Conservation (phyloP, 1,140 invertebrate species). For the Gonatopus flavifemur region DNA sequence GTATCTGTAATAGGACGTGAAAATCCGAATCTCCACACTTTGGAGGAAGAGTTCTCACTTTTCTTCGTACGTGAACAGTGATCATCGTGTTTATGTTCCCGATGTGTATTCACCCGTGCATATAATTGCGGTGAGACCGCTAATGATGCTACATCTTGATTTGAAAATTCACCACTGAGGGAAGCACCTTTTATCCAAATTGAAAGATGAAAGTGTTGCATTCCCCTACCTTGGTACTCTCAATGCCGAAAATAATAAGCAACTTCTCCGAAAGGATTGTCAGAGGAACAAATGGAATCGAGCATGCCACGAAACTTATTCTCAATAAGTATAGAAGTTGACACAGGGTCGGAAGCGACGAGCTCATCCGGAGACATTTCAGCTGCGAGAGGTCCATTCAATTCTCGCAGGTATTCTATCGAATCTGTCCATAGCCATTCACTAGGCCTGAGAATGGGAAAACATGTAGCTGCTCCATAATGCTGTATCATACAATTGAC, state of each 20-base stretch:
- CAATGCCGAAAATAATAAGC: too few relatives aligned
- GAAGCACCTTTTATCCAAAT: conserved; percentile 38
- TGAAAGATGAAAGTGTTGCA: conserved; percentile 40
- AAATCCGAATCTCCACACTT: conserved; percentile 35
- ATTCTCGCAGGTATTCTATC: conserved; percentile 30
- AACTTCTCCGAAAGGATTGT: too few relatives aligned
- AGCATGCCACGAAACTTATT: conserved; percentile 42
- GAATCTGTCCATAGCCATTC: too few relatives aligned
- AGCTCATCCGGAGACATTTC: conserved; percentile 20
- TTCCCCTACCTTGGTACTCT: conserved; percentile 36
- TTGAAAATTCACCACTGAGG: conserved; percentile 19
- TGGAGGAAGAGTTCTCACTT: conserved; percentile 3
- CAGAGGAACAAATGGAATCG: conserved; percentile 36
- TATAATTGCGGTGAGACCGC: conserved; percentile 20
- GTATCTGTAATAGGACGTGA: conserved; percentile 24
- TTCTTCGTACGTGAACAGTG: conserved; percentile 23
- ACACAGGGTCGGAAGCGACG: conserved; percentile 36
- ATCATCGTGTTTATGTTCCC: conserved; percentile 27
- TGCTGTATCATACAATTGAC: conserved; percentile 38
- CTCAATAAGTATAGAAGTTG: conserved; percentile 34
- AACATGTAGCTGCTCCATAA: too few relatives aligned
- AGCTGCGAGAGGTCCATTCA: conserved; percentile 26
- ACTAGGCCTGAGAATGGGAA: too few relatives aligned
- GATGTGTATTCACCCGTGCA: conserved; percentile 24
- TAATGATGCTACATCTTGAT: conserved; percentile 31